Conservation (phyloP, 1,140 invertebrate genomes). For the Drosophila quadrilineata region DNA sequence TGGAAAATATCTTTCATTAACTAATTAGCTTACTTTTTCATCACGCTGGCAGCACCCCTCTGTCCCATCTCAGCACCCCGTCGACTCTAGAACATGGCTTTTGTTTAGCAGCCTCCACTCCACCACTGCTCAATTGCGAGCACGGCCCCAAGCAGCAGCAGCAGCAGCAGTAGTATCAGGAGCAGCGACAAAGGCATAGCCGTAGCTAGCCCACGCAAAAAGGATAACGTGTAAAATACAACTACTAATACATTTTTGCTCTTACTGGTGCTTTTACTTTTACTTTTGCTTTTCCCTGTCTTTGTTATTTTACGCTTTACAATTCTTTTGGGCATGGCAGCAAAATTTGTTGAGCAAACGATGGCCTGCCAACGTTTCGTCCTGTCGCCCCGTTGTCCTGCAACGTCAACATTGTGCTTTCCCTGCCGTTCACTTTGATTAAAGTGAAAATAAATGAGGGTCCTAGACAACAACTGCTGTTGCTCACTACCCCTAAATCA, state of each 20-base stretch:
- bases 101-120: conserved; percentile 32
- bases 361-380: conserved; percentile 1
- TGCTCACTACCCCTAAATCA: conserved; percentile 9
- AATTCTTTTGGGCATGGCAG: conserved; percentile 70
- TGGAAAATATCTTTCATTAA: conserved; percentile 78
- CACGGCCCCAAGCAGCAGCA: neutral
- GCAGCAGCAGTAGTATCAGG: too few relatives aligned
- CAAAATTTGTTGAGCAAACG: conserved; percentile 68
- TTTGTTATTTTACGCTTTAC: conserved; percentile 78
- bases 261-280: conserved; percentile 28
- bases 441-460: conserved; percentile 79
- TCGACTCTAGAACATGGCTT: too few relatives aligned
- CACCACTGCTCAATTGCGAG: too few relatives aligned
- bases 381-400: neutral
- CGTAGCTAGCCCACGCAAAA: conserved; percentile 23
- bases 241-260: conserved; percentile 54
- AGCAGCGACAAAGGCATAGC: too few relatives aligned
- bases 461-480: conserved; percentile 71
- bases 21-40: conserved; percentile 77
- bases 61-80: too few relatives aligned
- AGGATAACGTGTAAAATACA: conserved; percentile 76
- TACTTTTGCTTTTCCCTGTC: conserved; percentile 48
- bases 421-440: conserved; percentile 70
- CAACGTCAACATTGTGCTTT: conserved; percentile 37
- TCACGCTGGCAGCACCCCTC: conserved; percentile 43